Conservation (phyloP, 1,140 invertebrate genomes). For the Microplitis demolitor region DNA sequence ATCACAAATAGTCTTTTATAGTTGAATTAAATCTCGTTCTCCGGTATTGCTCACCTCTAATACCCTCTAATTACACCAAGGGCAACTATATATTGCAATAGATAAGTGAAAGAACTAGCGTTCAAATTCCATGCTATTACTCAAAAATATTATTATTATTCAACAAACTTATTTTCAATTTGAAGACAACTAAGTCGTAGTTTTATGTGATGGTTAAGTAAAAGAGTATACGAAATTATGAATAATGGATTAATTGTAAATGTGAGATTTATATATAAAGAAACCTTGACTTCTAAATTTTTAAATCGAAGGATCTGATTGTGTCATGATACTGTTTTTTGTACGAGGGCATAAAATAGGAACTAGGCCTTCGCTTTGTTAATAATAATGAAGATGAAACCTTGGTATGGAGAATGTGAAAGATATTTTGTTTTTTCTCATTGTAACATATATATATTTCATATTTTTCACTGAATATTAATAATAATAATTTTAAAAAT, state of each 20-base stretch:
- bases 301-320: background rate
- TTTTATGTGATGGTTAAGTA: background rate
- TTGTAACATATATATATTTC: background rate
- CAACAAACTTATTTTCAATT: no score
- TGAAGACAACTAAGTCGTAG: background rate
- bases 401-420: background rate
- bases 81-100: background rate
- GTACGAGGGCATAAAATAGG: no score
- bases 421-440: background rate
- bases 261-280: background rate
- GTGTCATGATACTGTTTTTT: no score
- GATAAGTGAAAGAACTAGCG: background rate
- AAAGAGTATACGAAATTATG: background rate
- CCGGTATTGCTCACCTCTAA: background rate
- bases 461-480: background rate
- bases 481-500: no score
- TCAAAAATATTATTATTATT: background rate
- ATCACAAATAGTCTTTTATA: background rate
- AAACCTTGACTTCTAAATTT: slow-evolving; percentile 13
- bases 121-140: background rate
- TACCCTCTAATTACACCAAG: no score
- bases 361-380: no score
- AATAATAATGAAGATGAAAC: background rate
- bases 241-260: background rate
- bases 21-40: background rate